Base-by-base conservation (phyloP, 2,797 vertebrate genomes). In the Myotis myotis region DNA sequence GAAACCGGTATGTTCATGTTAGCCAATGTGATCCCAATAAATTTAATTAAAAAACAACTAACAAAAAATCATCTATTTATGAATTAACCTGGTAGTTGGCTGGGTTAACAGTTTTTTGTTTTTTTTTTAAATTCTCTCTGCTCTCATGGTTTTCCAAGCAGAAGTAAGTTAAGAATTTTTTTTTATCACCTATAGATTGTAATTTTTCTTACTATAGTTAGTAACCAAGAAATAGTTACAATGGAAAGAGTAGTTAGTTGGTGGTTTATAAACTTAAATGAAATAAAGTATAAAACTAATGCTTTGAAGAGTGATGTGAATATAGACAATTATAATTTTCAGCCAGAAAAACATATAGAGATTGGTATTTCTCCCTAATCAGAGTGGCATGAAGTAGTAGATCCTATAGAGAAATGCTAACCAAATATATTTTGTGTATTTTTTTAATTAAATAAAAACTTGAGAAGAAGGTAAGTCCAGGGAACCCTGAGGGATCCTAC, bases 201-300 rank as follows among this genome's bases (percentile, higher is more conserved):
- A 84, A 51, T 60, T 60, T 85, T 94, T 93, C 68, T 17, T 33
- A 74, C 36, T 79, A 53, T 5, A 78, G 7, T 30, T 68, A 16
- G n/a, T 89, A 93, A 71, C 38, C 25, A 91, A 38, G 57, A 89
- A 55, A 33, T 60, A 71, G 41, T 82, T 87, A 53, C 55, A 89
- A 91, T 78, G 51, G 28, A 44, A 93, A 87, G 74, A 80, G 53
- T 57, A 51, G 41, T 51, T 68, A 51, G 41, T 47, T 33, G 17
- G 10, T 96, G 51, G 16, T 28, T 80, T 94, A 95, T 87, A 44
- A 90, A 94, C 71, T 89, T 81, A 64, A 95, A 36, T 86, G 64
- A 94, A 95, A 87, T 89, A 49, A 79, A 92, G 28, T 78, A 8
- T 75, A 8, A 94, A 96, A 64, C 62, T 30, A 83, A 70, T 44